Conservation (phyloP, 2,797 vertebrate genomes). For the Fistularia commersonii region DNA sequence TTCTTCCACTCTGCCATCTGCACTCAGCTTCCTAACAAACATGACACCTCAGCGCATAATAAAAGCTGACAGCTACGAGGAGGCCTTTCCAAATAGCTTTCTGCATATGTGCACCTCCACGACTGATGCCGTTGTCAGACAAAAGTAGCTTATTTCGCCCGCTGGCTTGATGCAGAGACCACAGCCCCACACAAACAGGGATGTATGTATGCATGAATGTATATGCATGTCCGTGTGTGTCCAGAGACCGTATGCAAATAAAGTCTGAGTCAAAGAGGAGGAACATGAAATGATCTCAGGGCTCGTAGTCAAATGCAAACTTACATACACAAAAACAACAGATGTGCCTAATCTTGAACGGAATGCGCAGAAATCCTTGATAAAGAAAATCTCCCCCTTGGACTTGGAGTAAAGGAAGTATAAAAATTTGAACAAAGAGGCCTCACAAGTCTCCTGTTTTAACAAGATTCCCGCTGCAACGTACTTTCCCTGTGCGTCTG, state of each 20-base stretch:
- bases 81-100: constrained; percentile 99
- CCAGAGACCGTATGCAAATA: neutral
- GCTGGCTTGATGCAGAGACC: constrained; percentile 59
- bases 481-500: constrained; percentile 39
- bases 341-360: constrained; percentile 58
- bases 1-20: constrained; percentile 99
- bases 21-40: constrained; percentile 99
- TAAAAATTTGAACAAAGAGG: constrained; percentile 1
- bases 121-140: constrained; percentile 96
- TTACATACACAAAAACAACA: constrained; percentile 50
- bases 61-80: constrained; percentile 99
- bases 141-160: constrained; percentile 98
- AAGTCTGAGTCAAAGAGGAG: constrained; percentile 11
- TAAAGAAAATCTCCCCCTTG: constrained; percentile 39
- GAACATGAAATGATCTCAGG: constrained; percentile 20
- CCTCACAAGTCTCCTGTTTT: constrained; percentile 50
- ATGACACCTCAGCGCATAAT: constrained; percentile 99
- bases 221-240: neutral
- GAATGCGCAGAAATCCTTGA: constrained; percentile 60
- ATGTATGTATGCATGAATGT: constrained; percentile 2
- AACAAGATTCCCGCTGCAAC: constrained; percentile 43
- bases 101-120: constrained; percentile 98
- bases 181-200: constrained; percentile 53
- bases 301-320: constrained; percentile 17
- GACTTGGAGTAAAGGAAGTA: constrained; percentile 34